These are phyloP conservation scores for Uropetala carovei DNA, from an alignment of 2,888 invertebrate species.

Conservation along the genomic window DNA sequence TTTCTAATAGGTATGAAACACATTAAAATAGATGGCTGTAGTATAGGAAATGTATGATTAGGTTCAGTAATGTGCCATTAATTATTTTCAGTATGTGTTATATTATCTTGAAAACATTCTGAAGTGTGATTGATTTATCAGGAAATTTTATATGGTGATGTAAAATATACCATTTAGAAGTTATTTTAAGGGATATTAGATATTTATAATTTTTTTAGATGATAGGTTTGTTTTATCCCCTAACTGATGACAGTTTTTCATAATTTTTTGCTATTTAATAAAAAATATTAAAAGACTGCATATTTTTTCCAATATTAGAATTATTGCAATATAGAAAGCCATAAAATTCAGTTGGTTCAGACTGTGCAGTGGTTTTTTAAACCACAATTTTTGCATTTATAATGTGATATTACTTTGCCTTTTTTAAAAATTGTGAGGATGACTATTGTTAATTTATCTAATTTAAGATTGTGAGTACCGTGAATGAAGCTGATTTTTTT, in stretches of 20 bases:
- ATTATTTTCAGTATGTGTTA: not conserved
- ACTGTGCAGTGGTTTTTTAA: not conserved
- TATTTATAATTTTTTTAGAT: not conserved
- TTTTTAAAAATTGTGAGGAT: not conserved
- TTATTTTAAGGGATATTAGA: too few relatives aligned
- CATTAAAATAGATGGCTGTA: not conserved
- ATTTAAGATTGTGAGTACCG: too few relatives aligned
- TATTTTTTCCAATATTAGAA: not conserved
- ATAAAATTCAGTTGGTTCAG: not conserved
- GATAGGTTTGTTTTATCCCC: not conserved
- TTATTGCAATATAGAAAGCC: not conserved
- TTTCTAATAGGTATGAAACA: not conserved
- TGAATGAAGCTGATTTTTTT: too few relatives aligned
- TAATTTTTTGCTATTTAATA: not conserved
- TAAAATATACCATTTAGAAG: not conserved
- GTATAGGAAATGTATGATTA: not conserved
- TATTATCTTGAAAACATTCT: not conserved
- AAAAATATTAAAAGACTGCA: not conserved
- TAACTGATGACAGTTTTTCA: not conserved
- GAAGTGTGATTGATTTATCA: not conserved
- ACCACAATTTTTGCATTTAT: constrained; percentile 29
- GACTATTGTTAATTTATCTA: not conserved
- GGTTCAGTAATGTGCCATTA: not conserved
- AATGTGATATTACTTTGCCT: not conserved
- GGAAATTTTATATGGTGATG: not conserved